Evolutionary conservation across 2,888 invertebrate species (phyloP).

Genomic region (Cyrtodaria siliqua): DNA sequence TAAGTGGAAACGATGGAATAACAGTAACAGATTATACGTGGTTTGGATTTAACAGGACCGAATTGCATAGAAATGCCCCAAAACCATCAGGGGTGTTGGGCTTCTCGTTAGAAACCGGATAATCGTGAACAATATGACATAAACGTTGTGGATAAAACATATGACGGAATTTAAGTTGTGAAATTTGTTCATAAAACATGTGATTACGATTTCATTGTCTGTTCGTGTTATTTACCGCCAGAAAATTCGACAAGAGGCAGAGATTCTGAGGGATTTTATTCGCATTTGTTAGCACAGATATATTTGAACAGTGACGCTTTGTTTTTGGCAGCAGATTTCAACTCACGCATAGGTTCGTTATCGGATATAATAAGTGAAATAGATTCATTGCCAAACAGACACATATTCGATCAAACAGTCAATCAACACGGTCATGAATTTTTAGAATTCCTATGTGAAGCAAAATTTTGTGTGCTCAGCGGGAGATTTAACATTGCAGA

Average conservation of each 20-base stretch:
- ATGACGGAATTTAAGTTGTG: conserved; percentile 35
- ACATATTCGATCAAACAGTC: conserved; percentile 8
- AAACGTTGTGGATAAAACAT: conserved; percentile 23
- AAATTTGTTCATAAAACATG: conserved; percentile 12
- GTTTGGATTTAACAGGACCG: conserved; percentile 34
- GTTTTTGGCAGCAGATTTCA: conserved; percentile 35
- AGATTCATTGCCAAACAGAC: conserved; percentile 18
- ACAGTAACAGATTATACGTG: conserved; percentile 27
- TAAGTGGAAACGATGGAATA: conserved; percentile 16
- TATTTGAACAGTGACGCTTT: conserved; percentile 28
- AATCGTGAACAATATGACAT: conserved; percentile 13
- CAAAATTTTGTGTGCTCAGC: conserved; percentile 38
- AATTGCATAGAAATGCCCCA: conserved; percentile 35
- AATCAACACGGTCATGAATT: conserved; percentile 36
- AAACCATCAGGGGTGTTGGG: conserved; percentile 54
- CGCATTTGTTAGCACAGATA: conserved; percentile 33
- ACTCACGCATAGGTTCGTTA: conserved; percentile 34
- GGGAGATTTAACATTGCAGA: no score
- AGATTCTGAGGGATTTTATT: conserved; percentile 33
- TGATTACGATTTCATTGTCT: conserved; percentile 3
- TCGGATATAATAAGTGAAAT: conserved; percentile 19
- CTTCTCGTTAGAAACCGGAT: conserved; percentile 28
- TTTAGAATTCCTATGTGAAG: conserved; percentile 30
- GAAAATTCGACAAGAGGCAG: conserved; percentile 33
- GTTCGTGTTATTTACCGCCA: conserved; percentile 23